Evolutionary conservation across 2,113 vertebrate species (phyloP), one percentile per base, ranked within the genome.

Genomic region (Rhea americana): DNA sequence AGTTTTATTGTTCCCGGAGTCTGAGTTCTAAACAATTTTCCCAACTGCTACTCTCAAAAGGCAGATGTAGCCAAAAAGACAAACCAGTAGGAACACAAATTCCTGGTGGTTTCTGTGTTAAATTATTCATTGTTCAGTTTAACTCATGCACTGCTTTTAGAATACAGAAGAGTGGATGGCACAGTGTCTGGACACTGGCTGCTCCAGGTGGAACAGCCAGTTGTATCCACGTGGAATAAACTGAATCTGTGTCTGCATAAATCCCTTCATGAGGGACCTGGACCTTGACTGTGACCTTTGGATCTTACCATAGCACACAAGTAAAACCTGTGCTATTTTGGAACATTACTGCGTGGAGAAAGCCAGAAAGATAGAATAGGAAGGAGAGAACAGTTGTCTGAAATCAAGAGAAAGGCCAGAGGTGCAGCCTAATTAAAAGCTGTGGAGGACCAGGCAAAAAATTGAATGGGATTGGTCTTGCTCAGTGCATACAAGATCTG

Each of bases 51-150:
- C 79, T 95, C 88, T 95, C 80, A 95, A 95, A 96, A 93, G 84
- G 63, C 88, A 87, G 82, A 94, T 67, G 74, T 89, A 93, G 90
- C 74, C 86, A 87, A 90, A 94, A 93, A 82, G 84, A 63, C 82
- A 95, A 94, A 93, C 78, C 91, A 89, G 93, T 93, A 95, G 86
- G 89, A 93, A 94, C 88, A 94, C 7, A 5, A 85, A 93, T 94
- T 94, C 92, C 93, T 95, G 81, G 74, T 93, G 90, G 90, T 96
- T 96, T 94, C 93, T 95, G 55, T 94, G 84, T 91, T 93, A 94
- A 94, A 87, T 91, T 58, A 79, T 89, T 93, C 86, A 89, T 94
- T 95, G 93, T 85, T 93, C 67, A 30, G 87, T 96, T 96, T 96
- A 94, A 91, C 93, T 90, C 92, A 67, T 95, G 94, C 77, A 66